Conservation (phyloP, 23 tunicate genomes). For the Styela plicata region DNA sequence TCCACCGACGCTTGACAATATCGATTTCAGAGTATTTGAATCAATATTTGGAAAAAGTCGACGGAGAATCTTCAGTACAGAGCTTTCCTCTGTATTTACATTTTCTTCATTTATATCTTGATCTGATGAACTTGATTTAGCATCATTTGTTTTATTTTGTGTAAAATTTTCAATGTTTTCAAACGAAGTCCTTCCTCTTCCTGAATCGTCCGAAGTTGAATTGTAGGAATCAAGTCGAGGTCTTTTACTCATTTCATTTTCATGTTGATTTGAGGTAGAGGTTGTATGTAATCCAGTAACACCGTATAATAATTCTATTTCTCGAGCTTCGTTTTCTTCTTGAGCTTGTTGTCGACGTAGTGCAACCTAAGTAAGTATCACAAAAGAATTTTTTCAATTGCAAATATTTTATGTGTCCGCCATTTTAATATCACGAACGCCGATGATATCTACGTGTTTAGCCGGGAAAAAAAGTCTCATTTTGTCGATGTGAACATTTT, state of each 20-base stretch:
- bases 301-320: conserved; percentile 32
- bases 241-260: neutral
- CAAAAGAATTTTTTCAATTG: too few species aligned
- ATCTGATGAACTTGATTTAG: neutral
- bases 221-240: neutral
- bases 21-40: conserved; percentile 9
- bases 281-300: neutral
- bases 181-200: neutral
- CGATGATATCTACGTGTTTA: too few species aligned
- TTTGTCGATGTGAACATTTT: too few species aligned
- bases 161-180: neutral
- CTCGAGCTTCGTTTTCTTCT: conserved; percentile 62
- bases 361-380: too few species aligned
- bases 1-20: conserved; percentile 30
- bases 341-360: conserved; percentile 67
- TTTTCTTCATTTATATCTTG: neutral
- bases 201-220: neutral
- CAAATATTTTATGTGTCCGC: too few species aligned
- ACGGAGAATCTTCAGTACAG: conserved; percentile 32
- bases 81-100: neutral
- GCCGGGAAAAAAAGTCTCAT: too few species aligned
- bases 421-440: too few species aligned
- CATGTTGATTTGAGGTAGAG: neutral
- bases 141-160: neutral
- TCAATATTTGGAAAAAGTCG: conserved; percentile 51